phyloP scores from a whole-genome alignment of 37 sponge, comb jelly and placozoan genomes.

The Aplysina aerophoba region DNA sequence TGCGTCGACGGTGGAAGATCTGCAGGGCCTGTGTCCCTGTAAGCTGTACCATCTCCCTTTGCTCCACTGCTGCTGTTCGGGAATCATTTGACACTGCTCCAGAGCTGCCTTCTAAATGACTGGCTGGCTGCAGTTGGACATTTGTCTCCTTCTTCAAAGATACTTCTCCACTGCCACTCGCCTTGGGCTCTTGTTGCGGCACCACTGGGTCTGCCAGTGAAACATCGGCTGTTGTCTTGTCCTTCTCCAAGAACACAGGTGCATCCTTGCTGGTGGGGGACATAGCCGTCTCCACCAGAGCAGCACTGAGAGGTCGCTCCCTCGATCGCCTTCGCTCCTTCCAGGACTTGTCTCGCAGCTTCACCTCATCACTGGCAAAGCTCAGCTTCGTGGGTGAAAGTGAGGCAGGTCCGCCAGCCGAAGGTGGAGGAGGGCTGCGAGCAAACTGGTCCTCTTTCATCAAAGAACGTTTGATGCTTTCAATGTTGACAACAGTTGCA shows the following conservation, averaged over 20 bases:
- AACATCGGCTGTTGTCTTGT: background rate
- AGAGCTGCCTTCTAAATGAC: background rate
- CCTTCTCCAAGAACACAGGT: background rate
- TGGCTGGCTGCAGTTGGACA: background rate
- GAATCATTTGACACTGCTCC: background rate
- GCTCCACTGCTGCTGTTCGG: no score
- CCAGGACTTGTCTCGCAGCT: conserved; percentile 4
- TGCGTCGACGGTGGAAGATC: background rate
- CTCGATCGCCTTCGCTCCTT: conserved; percentile 15
- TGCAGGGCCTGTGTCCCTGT: conserved; percentile 13
- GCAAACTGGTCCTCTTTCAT: background rate
- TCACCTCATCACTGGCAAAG: background rate
- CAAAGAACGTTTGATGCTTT: background rate
- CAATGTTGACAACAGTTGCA: background rate
- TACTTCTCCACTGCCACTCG: background rate
- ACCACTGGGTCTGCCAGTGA: background rate
- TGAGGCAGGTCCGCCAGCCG: no score
- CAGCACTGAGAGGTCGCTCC: conserved; percentile 15
- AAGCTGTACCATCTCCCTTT: background rate
- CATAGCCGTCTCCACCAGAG: background rate
- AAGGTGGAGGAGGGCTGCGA: no score
- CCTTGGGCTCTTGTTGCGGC: background rate
- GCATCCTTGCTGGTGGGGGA: background rate
- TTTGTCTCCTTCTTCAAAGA: background rate
- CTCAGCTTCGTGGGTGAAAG: no score